Conservation (phyloP, 2,888 invertebrate genomes). For the Punctoribates punctum region DNA sequence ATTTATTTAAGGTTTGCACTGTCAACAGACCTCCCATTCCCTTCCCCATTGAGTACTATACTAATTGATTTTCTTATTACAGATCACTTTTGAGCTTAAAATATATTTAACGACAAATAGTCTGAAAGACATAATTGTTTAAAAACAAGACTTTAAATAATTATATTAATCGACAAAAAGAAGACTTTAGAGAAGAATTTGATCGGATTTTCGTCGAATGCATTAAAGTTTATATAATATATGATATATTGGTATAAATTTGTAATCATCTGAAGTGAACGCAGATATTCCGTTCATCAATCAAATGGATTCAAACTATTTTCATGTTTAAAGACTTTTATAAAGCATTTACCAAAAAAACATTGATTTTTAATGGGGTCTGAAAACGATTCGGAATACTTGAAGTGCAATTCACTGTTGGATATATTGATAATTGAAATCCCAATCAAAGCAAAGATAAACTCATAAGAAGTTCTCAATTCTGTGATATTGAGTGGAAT, state of each 20-base stretch:
- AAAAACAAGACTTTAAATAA: too few species aligned
- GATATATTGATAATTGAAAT: constrained; percentile 31
- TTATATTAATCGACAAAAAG: too few species aligned
- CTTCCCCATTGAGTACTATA: too few species aligned
- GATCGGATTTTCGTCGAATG: too few species aligned
- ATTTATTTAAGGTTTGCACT: not conserved
- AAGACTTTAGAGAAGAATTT: too few species aligned
- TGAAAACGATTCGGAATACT: constrained; percentile 23
- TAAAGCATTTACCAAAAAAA: constrained; percentile 23
- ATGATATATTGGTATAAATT: constrained; percentile 23
- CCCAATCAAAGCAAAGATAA: constrained; percentile 31
- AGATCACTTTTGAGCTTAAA: constrained; percentile 38
- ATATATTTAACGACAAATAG: not conserved
- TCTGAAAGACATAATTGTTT: not conserved
- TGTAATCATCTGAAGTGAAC: constrained; percentile 16
- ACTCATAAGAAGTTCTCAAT: constrained; percentile 29
- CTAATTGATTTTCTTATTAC: not conserved
- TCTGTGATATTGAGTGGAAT: constrained; percentile 32
- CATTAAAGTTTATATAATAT: not conserved
- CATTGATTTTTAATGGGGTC: constrained; percentile 25
- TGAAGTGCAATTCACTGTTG: constrained; percentile 36
- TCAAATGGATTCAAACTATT: constrained; percentile 20
- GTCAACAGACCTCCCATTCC: too few species aligned
- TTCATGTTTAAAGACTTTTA: constrained; percentile 27
- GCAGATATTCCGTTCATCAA: constrained; percentile 11